Conservation (phyloP, 2,113 vertebrate species). For the Hydrolagus affinis region DNA sequence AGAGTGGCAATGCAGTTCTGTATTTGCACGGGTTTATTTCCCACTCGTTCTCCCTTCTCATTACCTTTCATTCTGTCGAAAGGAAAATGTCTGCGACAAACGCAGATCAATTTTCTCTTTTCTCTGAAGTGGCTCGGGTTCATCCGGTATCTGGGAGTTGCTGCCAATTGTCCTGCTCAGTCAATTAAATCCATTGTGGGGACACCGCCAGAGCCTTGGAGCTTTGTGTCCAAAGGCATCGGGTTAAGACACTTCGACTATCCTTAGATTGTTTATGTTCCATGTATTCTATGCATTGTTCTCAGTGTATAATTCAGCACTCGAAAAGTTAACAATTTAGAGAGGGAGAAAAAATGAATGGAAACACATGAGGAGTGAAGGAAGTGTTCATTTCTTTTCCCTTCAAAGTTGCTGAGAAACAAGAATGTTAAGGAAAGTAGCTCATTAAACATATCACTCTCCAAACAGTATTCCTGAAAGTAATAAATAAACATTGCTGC, state of each 20-base stretch:
- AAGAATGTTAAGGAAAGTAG: slow-evolving; percentile 69
- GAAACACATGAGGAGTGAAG: background rate
- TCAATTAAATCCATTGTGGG: background rate
- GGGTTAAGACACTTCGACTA: background rate
- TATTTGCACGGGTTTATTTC: background rate
- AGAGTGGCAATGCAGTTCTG: background rate
- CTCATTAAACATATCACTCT: slow-evolving; percentile 69
- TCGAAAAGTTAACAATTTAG: background rate
- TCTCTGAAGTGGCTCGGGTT: background rate
- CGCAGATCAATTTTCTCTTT: background rate
- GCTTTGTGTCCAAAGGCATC: background rate
- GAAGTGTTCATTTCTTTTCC: background rate
- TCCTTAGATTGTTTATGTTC: background rate
- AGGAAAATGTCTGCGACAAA: background rate
- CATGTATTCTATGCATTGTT: background rate
- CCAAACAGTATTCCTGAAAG: background rate
- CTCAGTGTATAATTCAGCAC: background rate
- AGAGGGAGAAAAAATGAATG: too few species aligned
- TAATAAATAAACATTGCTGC: slow-evolving; percentile 55
- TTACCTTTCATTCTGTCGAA: too few species aligned
- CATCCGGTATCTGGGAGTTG: too few species aligned
- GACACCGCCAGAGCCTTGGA: background rate
- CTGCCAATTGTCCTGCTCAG: background rate
- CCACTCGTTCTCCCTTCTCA: background rate
- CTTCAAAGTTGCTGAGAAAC: slow-evolving; percentile 68